These are phyloP conservation scores for Spodoptera picta DNA, from an alignment of 2,888 invertebrate genomes.

Conservation along the genomic window DNA sequence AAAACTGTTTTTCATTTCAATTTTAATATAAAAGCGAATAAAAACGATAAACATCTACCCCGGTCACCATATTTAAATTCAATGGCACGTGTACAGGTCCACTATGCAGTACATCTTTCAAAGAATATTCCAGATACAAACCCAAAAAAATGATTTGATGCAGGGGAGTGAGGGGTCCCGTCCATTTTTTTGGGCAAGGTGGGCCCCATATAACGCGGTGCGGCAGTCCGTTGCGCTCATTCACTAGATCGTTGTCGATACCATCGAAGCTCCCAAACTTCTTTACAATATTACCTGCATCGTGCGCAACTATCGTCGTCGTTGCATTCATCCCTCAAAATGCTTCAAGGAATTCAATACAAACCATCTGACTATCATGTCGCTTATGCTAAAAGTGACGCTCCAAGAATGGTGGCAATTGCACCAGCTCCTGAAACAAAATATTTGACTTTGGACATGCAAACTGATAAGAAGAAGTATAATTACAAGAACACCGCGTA, in stretches of 20 bases:
- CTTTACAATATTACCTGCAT: constrained; percentile 49
- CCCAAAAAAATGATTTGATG: constrained; percentile 74
- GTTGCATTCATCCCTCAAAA: constrained; percentile 51
- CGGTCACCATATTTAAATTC: constrained; percentile 73
- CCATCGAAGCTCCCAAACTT: constrained; percentile 65
- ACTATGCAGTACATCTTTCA: constrained; percentile 63
- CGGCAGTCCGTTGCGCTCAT: constrained; percentile 73
- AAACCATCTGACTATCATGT: constrained; percentile 61
- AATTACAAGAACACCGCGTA: constrained; percentile 89
- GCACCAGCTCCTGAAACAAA: constrained; percentile 87
- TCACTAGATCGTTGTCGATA: constrained; percentile 72
- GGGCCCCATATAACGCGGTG: constrained; percentile 79
- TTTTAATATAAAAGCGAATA: constrained; percentile 5
- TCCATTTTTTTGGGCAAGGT: constrained; percentile 79
- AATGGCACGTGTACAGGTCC: constrained; percentile 82
- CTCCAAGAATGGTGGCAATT: constrained; percentile 81
- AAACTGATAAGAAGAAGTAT: constrained; percentile 87
- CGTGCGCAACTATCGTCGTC: constrained; percentile 47
- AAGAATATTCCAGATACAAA: constrained; percentile 79
- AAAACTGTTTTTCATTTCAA: constrained; percentile 1
- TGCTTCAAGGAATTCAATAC: constrained; percentile 71
- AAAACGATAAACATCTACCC: constrained; percentile 40
- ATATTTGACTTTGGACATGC: constrained; percentile 66
- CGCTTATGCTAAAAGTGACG: constrained; percentile 59
- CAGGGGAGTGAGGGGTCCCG: constrained; percentile 79